These are phyloP conservation scores for Tyrannus savana DNA, from an alignment of 2,113 vertebrate genomes.

Conservation along the genomic window DNA sequence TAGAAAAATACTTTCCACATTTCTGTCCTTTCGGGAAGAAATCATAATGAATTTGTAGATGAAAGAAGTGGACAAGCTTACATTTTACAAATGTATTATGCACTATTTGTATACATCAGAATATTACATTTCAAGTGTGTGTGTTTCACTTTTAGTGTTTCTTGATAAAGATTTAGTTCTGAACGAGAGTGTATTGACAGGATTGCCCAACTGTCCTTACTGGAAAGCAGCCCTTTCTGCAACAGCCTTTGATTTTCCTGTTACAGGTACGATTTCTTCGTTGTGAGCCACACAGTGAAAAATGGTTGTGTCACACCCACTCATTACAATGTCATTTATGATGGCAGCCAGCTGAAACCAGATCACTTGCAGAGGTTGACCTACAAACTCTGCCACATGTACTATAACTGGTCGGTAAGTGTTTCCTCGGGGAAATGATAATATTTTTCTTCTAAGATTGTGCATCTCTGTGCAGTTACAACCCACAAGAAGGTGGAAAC, in stretches of 20 bases:
- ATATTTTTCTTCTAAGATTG: neutral
- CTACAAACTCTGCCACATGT: constrained; percentile 95
- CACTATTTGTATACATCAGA: neutral
- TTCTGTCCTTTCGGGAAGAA: neutral
- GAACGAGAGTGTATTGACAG: neutral
- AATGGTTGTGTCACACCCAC: constrained; percentile 87
- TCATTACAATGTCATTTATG: constrained; percentile 93
- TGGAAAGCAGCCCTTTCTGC: neutral
- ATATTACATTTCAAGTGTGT: neutral
- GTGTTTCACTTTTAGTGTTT: neutral
- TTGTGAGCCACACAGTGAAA: constrained; percentile 89
- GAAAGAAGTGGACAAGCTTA: neutral
- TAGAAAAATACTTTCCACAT: fast-evolving
- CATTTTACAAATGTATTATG: neutral
- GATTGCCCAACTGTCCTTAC: neutral
- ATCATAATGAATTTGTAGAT: neutral
- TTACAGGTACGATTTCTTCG: constrained; percentile 92
- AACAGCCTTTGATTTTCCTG: neutral
- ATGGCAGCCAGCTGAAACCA: constrained; percentile 89
- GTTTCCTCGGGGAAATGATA: neutral
- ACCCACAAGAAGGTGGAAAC: no score
- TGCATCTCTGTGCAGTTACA: neutral
- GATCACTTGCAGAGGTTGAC: constrained; percentile 93
- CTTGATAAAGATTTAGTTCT: neutral
- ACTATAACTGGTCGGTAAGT: constrained; percentile 96